Conservation (phyloP, 2,888 invertebrate genomes). For the Apamea sordens region DNA sequence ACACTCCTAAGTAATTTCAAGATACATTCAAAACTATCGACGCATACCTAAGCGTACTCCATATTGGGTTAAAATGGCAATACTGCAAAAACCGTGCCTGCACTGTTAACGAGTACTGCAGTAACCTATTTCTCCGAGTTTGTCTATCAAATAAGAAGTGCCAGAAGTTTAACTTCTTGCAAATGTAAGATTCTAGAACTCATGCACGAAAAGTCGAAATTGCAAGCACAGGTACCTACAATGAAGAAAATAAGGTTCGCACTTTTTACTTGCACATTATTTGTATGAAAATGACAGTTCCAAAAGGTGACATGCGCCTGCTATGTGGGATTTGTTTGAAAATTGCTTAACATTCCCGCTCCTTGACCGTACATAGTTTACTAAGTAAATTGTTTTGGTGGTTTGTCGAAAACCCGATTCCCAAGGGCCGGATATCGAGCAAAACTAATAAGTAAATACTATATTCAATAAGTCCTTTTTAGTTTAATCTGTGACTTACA, state of each 20-base stretch:
- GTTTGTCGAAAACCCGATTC: too few species aligned
- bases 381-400: not conserved
- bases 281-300: not conserved
- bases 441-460: not conserved
- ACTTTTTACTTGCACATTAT: not conserved
- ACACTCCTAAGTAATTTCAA: not conserved
- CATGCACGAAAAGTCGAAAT: not conserved
- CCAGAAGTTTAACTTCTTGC: conserved; percentile 42
- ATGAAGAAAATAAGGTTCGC: not conserved
- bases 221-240: not conserved
- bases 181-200: not conserved
- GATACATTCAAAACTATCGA: not conserved
- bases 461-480: not conserved
- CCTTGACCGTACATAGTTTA: not conserved
- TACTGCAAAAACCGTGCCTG: conserved; percentile 55
- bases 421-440: too few species aligned
- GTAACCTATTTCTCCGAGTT: conserved; percentile 64
- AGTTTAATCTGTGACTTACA: not conserved
- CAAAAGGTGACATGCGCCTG: not conserved
- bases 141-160: conserved; percentile 22
- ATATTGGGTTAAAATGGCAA: conserved; percentile 51
- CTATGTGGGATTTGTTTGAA: not conserved
- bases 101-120: conserved; percentile 61
- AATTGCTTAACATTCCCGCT: not conserved
- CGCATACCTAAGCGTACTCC: not conserved